Base-by-base conservation (phyloP, 2,888 invertebrate genomes). In the Macrosoma leucophasiata region DNA sequence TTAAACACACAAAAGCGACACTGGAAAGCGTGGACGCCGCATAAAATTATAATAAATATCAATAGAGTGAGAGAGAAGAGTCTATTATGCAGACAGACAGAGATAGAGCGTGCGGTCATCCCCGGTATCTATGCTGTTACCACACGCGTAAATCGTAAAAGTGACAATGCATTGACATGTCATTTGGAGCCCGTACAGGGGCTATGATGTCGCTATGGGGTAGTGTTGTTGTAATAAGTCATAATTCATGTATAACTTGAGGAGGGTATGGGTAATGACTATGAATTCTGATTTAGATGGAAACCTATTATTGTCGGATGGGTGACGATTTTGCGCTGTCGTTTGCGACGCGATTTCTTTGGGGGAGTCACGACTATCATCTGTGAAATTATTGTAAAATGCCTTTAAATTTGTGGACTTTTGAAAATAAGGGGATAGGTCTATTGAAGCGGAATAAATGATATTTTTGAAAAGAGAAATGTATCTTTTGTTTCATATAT, bases 1-100 rank as follows among this genome's bases (percentile, higher is more conserved):
- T 82, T 82, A 82, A 43, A 62, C 58, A 58, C 59, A 79, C 78
- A 82, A 82, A 66, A 65, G 74, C 58, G 52, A 55, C 53, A 43
- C 48, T 49, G 41, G 36, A 46, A 50, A 62, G 62, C 56, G 57
- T 61, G 67, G 74, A 65, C 72, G 68, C 67, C 67, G 81, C 74
- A 82, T 82, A 81, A 81, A 78, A 82, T 82, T 79, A 82, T 78
- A 78, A 82, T 82, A 82, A 81, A 82, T 77, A 77, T 70, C 61
- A 48, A 41, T 42, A 59, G 66, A 70, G 55, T 36, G 63, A 52
- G 64, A 67, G 22, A 29, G 41, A 29, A 20, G 35, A 37, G 34
- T 41, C 32, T 30, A 19, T n/a, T n/a, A 40, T 35, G 27, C 24
- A 26, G 9, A 29, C 10, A 13, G 36, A 8, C 36, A 36, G 19